A percentile compares a stretch with the other conserved stretches of the same genome.
Evolutionary conservation across 2,888 invertebrate genomes (phyloP).

Genomic region (Ceramica pisi): DNA sequence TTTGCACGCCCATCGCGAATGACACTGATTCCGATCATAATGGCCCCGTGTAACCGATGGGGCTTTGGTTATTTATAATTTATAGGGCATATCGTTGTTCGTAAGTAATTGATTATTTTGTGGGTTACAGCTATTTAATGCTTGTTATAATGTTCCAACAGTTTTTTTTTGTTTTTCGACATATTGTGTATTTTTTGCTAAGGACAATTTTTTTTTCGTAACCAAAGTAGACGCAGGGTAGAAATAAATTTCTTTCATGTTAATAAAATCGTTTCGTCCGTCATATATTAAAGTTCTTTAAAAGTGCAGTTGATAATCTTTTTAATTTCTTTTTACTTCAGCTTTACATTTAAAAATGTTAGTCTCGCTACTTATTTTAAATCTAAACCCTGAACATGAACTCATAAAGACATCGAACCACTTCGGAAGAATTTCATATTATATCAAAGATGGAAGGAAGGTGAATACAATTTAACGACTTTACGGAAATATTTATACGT

Average conservation of each 20-base stretch:
- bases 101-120: background rate
- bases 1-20: constrained; percentile 58
- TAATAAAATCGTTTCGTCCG: background rate
- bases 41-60: constrained; percentile 24
- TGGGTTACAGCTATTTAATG: background rate
- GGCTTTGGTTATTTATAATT: constrained; percentile 17
- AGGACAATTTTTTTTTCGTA: background rate
- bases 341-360: constrained; percentile 7
- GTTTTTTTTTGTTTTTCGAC: no score
- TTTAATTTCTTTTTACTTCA: background rate
- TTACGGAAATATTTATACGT: background rate
- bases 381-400: constrained; percentile 2
- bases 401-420: constrained; percentile 3
- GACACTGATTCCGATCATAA: constrained; percentile 60
- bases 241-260: background rate
- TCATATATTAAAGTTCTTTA: constrained; percentile 13
- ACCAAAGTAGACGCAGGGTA: background rate
- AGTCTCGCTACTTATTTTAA: constrained; percentile 4
- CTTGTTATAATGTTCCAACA: background rate
- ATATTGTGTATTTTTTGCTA: no score
- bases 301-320: constrained; percentile 1
- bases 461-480: constrained; percentile 10
- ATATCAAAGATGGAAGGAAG: background rate
- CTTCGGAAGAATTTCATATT: constrained; percentile 17
- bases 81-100: constrained; percentile 12